Evolutionary conservation across 2,797 vertebrate species (phyloP).

Genomic region (Neosalanx taihuensis): DNA sequence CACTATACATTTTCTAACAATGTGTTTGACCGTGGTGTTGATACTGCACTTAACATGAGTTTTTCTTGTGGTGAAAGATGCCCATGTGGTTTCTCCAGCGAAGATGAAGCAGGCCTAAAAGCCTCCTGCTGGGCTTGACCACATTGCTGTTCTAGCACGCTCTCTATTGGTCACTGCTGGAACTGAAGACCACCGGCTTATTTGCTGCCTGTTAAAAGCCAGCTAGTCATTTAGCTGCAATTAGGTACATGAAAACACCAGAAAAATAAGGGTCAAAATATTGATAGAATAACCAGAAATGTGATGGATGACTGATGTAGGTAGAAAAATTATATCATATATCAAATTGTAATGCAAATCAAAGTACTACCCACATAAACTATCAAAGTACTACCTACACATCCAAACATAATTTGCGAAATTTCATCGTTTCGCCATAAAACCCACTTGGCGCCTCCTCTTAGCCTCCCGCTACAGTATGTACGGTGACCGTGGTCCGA

Average conservation of each 20-base stretch:
- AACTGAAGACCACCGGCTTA: slow-evolving; percentile 49
- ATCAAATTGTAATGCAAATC: neutral
- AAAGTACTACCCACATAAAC: neutral
- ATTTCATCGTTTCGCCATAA: no score
- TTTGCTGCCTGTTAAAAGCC: neutral
- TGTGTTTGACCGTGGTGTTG: no score
- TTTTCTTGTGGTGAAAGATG: slow-evolving; percentile 54
- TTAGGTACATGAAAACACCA: neutral
- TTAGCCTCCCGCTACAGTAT: neutral
- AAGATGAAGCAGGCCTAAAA: slow-evolving; percentile 57
- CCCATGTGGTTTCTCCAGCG: slow-evolving; percentile 60
- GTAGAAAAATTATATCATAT: neutral
- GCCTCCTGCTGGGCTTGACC: slow-evolving; percentile 53
- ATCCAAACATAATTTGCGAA: neutral
- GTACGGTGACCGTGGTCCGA: neutral
- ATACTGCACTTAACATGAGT: slow-evolving; percentile 5
- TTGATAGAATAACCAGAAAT: neutral
- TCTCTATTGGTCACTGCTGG: slow-evolving; percentile 80
- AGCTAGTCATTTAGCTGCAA: neutral
- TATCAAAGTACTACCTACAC: neutral
- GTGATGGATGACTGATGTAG: neutral
- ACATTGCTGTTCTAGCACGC: slow-evolving; percentile 78
- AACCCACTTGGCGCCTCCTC: no score
- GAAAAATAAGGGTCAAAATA: neutral
- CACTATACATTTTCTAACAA: no score